A percentile compares a stretch with the other conserved stretches of the same genome.
Evolutionary conservation across 92 coral and sea anemone species (phyloP).

Genomic region (Porites cylindrica): DNA sequence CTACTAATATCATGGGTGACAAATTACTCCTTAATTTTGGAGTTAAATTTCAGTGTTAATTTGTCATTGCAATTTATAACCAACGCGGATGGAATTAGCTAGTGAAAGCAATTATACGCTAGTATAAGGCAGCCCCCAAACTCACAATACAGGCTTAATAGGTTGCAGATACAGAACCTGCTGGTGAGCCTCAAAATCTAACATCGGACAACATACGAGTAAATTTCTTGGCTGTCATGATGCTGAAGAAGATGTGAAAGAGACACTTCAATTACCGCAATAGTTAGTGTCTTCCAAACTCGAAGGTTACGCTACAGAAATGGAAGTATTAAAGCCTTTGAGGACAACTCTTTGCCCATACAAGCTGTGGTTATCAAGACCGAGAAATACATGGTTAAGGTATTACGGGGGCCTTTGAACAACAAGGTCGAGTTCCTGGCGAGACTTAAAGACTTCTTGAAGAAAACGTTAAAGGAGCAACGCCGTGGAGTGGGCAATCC

Average conservation of each 20-base stretch:
- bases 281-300: constrained; percentile 10
- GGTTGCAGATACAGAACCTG: too few species aligned
- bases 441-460: constrained; percentile 9
- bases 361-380: neutral
- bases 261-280: constrained; percentile 39
- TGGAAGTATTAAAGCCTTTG: constrained; percentile 4
- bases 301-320: constrained; percentile 1
- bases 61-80: too few species aligned
- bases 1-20: too few species aligned
- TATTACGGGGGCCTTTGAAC: neutral
- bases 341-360: constrained; percentile 28
- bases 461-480: constrained; percentile 39
- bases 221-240: neutral
- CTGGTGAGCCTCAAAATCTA: neutral
- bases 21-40: too few species aligned
- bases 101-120: too few species aligned
- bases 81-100: too few species aligned
- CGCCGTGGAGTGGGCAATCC: constrained; percentile 25
- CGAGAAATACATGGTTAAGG: constrained; percentile 47
- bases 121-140: too few species aligned
- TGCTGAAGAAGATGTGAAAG: constrained; percentile 4
- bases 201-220: constrained; percentile 19
- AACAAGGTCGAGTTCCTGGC: neutral
- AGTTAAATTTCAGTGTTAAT: too few species aligned
- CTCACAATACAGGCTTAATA: too few species aligned